Evolutionary conservation across 92 coral and sea anemone genomes (phyloP).

Genomic region (Nematostella vectensis): DNA sequence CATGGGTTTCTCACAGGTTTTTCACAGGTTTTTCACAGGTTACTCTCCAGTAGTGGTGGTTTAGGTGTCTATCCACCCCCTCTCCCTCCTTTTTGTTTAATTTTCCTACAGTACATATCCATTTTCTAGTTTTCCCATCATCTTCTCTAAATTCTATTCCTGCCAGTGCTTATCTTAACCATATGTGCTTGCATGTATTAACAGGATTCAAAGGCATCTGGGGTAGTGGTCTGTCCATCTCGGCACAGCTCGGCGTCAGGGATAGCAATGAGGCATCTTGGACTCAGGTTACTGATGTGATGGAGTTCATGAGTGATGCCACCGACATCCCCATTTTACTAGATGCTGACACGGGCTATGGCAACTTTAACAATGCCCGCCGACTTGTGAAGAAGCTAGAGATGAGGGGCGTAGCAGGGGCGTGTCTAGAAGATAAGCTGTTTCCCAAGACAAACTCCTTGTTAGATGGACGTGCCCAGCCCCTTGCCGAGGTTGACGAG

Average conservation of each 20-base stretch:
- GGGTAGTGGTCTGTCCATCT: slow-evolving; percentile 97
- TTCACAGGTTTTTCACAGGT: no score
- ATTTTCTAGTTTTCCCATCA: no score
- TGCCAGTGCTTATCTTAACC: no score
- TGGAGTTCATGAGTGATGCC: slow-evolving; percentile 98
- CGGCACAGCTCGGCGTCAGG: slow-evolving; percentile 96
- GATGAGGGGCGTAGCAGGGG: slow-evolving; percentile 92
- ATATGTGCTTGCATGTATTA: no score
- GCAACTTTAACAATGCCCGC: slow-evolving; percentile 97
- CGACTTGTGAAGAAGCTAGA: slow-evolving; percentile 85
- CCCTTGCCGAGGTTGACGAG: slow-evolving; percentile 92
- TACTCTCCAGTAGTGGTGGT: no score
- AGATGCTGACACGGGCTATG: slow-evolving; percentile 98
- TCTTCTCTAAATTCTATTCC: no score
- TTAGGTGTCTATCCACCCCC: no score
- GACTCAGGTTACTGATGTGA: slow-evolving; percentile 94
- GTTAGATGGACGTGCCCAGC: slow-evolving; percentile 95
- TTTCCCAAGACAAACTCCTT: slow-evolving; percentile 96
- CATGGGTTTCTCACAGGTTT: no score
- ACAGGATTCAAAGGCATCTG: slow-evolving; percentile 97
- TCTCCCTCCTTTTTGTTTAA: no score
- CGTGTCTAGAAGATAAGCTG: slow-evolving; percentile 91
- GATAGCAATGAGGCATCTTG: slow-evolving; percentile 99
- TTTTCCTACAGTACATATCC: no score
- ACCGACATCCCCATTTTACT: slow-evolving; percentile 90